A percentile compares a stretch with the other conserved stretches of the same genome.
Evolutionary conservation across 2,113 vertebrate species (phyloP).

Genomic region (Syrmaticus mikado): DNA sequence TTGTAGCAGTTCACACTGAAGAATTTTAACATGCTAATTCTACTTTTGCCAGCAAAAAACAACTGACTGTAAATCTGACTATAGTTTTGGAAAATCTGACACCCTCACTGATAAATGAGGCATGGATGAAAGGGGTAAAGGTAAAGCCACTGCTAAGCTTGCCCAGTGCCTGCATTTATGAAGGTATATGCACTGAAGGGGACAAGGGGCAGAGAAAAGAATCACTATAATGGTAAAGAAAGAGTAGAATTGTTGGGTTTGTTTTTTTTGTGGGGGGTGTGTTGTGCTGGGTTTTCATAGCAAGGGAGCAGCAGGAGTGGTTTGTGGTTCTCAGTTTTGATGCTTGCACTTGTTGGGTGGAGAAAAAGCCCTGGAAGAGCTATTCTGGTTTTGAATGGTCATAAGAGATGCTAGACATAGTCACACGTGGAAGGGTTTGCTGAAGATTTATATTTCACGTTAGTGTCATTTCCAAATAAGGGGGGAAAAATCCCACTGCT

Average conservation of each 20-base stretch:
- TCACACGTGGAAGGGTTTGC: not conserved
- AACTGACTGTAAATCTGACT: not conserved
- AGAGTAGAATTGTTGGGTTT: not conserved
- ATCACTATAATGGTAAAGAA: not conserved
- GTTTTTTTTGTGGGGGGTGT: not conserved
- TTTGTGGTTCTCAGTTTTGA: not conserved
- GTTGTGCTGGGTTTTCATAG: not conserved
- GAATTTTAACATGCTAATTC: not conserved
- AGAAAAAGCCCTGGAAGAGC: not conserved
- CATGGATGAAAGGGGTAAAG: not conserved
- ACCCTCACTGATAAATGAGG: not conserved
- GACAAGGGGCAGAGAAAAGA: not conserved
- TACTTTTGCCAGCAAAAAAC: not conserved
- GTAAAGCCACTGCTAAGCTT: not conserved
- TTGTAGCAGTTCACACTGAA: not conserved
- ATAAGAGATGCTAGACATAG: not conserved
- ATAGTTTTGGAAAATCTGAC: not conserved
- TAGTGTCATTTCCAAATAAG: not conserved
- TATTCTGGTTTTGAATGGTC: not conserved
- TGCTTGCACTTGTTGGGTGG: not conserved
- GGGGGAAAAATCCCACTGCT: rapidly evolving
- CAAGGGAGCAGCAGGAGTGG: not conserved
- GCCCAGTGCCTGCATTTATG: not conserved
- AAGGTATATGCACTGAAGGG: not conserved
- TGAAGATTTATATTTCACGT: not conserved